Evolutionary conservation across 2,797 vertebrate genomes (phyloP), one percentile per base, ranked within the genome.

Genomic region (Leptoclinus maculatus): DNA sequence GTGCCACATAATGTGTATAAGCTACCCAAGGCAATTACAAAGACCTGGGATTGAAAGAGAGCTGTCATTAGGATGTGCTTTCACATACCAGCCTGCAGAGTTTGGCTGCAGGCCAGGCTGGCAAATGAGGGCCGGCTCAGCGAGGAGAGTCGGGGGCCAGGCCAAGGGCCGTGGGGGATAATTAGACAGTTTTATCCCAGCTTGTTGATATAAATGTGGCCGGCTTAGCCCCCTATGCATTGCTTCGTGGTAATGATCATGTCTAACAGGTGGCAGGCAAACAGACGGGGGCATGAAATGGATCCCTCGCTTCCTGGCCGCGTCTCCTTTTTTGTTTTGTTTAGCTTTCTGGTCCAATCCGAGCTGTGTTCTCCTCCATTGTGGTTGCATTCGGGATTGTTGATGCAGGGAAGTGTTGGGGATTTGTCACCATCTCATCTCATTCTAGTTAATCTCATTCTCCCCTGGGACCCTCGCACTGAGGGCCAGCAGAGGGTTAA

Each of bases 141-240:
- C 85, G 89, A 94, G 89, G 85, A 91, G 96, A 96, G 95, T 95
- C 88, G 82, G 89, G 94, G 94, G 96, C 95, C 95, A 89, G 92
- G 93, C 84, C 84, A 87, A 93, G 93, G 87, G 89, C 96, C 96
- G 94, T 95, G 92, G 95, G 95, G 97, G 96, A 97, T 98, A 98
- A 99, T 99, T 97, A 97, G 96, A 96, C 95, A 95, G 94, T 96
- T 98, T 97, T 96, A 97, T 96, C 95, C 84, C 81, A 92, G 96
- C 96, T 97, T 98, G 97, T 98, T 98, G 97, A 97, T 97, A 96
- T 96, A 97, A 98, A 98, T 97, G 97, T 96, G 97, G 95, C 95
- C 87, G 88, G 94, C 96, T 96, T 97, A 96, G 97, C 96, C 96
- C 95, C 95, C 95, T 84, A 86, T 86, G 80, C 91, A 93, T 94